Evolutionary conservation across 2,797 vertebrate species (phyloP), one percentile per base, ranked within the genome.

Genomic region (Sebastes steindachneri): DNA sequence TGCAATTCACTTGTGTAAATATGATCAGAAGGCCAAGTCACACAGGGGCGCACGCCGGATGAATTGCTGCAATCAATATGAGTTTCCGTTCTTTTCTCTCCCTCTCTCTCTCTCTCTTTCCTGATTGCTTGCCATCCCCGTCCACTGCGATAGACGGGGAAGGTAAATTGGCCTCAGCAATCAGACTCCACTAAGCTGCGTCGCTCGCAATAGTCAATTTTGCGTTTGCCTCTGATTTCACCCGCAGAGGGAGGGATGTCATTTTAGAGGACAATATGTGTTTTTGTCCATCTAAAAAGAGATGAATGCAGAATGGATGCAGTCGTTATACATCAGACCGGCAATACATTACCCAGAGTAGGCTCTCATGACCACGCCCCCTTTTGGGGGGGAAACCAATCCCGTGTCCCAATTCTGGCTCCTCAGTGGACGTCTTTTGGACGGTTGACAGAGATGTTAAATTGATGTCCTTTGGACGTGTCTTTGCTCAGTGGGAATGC

Each of bases 131-230:
- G 48, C 72, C 28, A 19, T 80, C 26, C 55, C 64, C 26, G 69
- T 82, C 75, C 25, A 10, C 1, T 37, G 71, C 63, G 68, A 60
- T 19, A 66, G 60, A 73, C 1, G 3, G 11, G 28, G 81, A 48
- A 53, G 73, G 35, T 62, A 83, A 88, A 91, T 72, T 79, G 81
- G 60, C 54, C 70, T 72, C 82, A 21, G 86, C 76, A 78, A 88
- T 89, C 89, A 85, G 78, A 12, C 59, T 84, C 83, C 77, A 87
- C 89, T 86, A 86, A 58, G 68, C 73, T 57, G 28, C 28, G n/a
- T 5, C 14, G 53, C 35, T 5, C 17, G 51, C 37, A 79, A n/a
- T 11, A 69, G 80, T 72, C 37, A 26, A 85, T 85, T 84, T 66
- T 55, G 67, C 15, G 5, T 79, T 84, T 86, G 69, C 69, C 71